Evolutionary conservation across 2,797 vertebrate genomes (phyloP), one percentile per base, ranked within the genome.

Genomic region (Gouania willdenowi): DNA sequence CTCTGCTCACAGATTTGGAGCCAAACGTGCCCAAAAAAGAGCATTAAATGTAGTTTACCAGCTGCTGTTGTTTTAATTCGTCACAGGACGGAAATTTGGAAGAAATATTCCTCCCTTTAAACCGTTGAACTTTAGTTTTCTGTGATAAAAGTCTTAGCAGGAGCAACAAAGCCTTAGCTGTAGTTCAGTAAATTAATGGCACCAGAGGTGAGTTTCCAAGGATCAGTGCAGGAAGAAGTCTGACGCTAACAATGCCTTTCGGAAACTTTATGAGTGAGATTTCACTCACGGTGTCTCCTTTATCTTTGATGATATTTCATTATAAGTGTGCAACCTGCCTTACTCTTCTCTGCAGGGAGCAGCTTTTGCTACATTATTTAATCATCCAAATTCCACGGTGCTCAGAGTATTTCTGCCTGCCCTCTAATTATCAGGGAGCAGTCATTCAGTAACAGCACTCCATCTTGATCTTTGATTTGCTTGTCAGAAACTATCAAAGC

Each of bases 351-450:
- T 59, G 47, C 43, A 35, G 51, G 39, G 36, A 56, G 47, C 22
- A 5, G 40, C 52, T 61, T 65, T 54, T 42, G 76, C 77, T 77
- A 81, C 63, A 81, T 82, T 81, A 83, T 85, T 73, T 81, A 70
- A 77, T 61, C 53, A 82, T 45, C 41, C 6, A 27, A 61, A 79
- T 70, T 63, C 51, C 32, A 45, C 12, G 50, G 65, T 58, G 76
- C 68, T 58, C 38, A 8, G 47, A 79, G 37, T 62, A 27, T 76
- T 82, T 84, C 68, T 71, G 77, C 64, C 79, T 83, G 79, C 71
- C 71, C 83, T 62, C 50, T 82, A 78, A 86, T 83, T 86, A 85
- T 78, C n/a, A 78, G 77, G 77, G 70, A 77, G 34, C 77, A 77
- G 79, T 67, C 71, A 79, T 81, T 87, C 75, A 84, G 71, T 58